Percentiles rank a stretch among this genome's conserved stretches.
These are phyloP conservation scores for Anhinga anhinga DNA, from an alignment of 2,113 vertebrate species.

Conservation along the genomic window DNA sequence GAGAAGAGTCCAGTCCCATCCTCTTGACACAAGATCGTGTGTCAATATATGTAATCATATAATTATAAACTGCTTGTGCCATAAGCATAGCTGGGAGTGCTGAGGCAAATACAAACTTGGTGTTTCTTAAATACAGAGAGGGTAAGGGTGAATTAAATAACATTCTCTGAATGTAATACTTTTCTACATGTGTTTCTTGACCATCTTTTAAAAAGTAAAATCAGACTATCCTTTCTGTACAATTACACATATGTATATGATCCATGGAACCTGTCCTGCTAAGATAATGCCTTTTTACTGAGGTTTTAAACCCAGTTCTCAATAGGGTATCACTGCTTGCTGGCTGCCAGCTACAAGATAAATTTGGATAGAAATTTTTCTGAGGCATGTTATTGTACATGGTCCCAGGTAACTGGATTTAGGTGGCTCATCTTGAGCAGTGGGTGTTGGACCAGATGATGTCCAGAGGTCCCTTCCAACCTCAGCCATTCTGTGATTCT, in stretches of 20 bases:
- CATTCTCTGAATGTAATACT: not conserved
- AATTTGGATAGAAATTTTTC: not conserved
- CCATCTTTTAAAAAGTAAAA: not conserved
- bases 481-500: not conserved
- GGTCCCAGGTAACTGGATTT: rapidly evolving
- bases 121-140: not conserved
- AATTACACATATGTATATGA: not conserved
- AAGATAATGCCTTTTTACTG: not conserved
- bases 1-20: no score
- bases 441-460: not conserved
- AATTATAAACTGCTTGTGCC: not conserved
- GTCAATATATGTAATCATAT: not conserved
- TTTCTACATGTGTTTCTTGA: not conserved
- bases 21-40: not conserved
- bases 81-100: not conserved
- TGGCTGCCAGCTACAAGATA: not conserved
- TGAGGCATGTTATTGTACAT: not conserved
- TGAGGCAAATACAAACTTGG: not conserved
- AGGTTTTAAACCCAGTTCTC: not conserved
- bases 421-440: not conserved
- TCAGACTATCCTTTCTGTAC: not conserved
- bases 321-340: not conserved
- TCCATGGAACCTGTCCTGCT: not conserved
- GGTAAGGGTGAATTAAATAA: not conserved
- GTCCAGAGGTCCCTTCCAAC: not conserved